Evolutionary conservation across 1,140 invertebrate species (phyloP), one percentile per base, ranked within the genome.

Genomic region (Zaprionus gabonicus): DNA sequence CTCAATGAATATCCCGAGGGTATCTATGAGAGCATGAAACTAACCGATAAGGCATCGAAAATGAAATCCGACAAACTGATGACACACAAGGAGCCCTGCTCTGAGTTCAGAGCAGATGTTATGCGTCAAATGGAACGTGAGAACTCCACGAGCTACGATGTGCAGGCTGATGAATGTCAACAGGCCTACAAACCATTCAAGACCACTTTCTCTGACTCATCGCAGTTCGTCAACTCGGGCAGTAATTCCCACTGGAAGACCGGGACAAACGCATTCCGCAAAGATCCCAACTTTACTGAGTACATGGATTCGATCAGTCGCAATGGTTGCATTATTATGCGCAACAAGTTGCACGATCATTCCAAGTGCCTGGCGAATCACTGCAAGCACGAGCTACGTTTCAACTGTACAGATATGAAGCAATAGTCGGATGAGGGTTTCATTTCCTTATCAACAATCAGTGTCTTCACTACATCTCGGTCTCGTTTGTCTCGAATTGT

Each of bases 1-100:
- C 87, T 93, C 63, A 93, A 94, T 91, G 93, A 94, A 74, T 92
- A 91, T 65, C 90, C 91, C 3, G 85, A 91, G 23, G 91, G 91
- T 9, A 82, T 92, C 12, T 92, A 92, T 49, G 87, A 92, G 23
- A 91, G 87, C 46, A 82, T 91, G 17, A 90, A 92, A 65, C 70
- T 74, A 0, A 80, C 82, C n/a, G 90, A 91, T 31, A 82, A 92
- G 28, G 78, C 70, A 15, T 71, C 86, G 1, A 91, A 92, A 56
- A 44, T 78, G 13, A 78, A 84, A 46, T 64, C 84, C 13, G 80
- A 72, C 55, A 88, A 91, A 31, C 64, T 92, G 27, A 56, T 91
- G 73, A 66, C 63, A 15, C 46, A 70, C 6, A 78, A 80, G 9
- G 70, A 44, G 15, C 78, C 90, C 2, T 92, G 91, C 34, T 75